Base-by-base conservation (phyloP, 2,888 invertebrate species). In the Toxonevra muliebris region DNA sequence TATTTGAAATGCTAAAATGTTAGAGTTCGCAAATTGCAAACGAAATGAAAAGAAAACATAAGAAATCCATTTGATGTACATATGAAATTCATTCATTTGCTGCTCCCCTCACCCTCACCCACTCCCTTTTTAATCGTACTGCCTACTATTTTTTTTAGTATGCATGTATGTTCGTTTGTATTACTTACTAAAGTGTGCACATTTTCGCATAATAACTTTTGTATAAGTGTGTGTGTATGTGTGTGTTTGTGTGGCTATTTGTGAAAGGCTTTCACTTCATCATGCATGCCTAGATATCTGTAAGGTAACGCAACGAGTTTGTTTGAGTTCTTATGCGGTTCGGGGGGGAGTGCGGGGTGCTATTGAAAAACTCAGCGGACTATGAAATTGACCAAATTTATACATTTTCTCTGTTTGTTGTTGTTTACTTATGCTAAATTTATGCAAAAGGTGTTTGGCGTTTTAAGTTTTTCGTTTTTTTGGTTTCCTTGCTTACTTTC, bases 381-480 rank as follows among this genome's bases (percentile, higher is more conserved):
- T 82, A 80, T 83, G 85, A 83, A 83, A 83, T 84, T 82, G 85
- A 80, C 82, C 77, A 75, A 76, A 78, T 76, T 79, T 78, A 77
- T 79, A 76, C 77, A 77, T 54, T 45, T 62, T 42, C 54, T 40
- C 13, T 50, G 11, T 15, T 53, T 53, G 59, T 62, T 63, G 19
- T 62, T 60, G 65, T 69, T 65, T 66, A 54, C 61, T 66, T 64
- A 75, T 74, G 76, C 71, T 68, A 75, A 79, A 79, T 76, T 80
- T 80, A 80, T 80, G 81, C 81, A 78, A 77, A 76, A 78, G 79
- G 76, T 71, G 61, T 62, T 54, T 41, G 54, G 66, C 55, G 30
- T 66, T 66, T n/a, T 13, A n/a, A 48, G 10, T 12, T 54, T 15
- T 50, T 15, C 4, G 3, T 50, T 4, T 50, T 50, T n/a, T 12